Evolutionary conservation across 2,797 vertebrate genomes (phyloP).

Genomic region (Ataeniobius toweri): DNA sequence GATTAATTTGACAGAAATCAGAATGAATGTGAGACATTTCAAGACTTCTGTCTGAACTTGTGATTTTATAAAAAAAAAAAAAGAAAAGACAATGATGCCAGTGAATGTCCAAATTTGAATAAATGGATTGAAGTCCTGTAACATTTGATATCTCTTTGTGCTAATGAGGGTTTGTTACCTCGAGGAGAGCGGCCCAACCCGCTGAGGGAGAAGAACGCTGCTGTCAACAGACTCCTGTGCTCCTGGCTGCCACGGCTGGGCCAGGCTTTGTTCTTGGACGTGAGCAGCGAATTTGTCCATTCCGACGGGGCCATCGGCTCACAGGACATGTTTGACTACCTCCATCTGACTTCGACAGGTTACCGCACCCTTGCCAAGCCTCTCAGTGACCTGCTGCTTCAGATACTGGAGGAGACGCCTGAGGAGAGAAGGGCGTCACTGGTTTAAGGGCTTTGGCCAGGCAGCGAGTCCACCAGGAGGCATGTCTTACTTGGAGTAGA

Average conservation of each 20-base stretch:
- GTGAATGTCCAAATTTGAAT: not conserved
- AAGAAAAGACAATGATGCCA: no score
- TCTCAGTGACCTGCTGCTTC: slow-evolving; percentile 95
- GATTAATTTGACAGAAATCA: not conserved
- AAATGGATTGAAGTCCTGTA: not conserved
- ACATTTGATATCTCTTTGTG: not conserved
- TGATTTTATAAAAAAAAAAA: no score
- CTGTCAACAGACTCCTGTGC: slow-evolving; percentile 88
- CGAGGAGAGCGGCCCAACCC: slow-evolving; percentile 94
- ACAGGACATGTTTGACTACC: slow-evolving; percentile 98
- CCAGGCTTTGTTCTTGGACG: slow-evolving; percentile 89
- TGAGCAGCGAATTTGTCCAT: slow-evolving; percentile 88
- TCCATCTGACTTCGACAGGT: slow-evolving; percentile 91
- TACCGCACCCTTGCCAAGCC: slow-evolving; percentile 89
- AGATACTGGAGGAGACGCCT: slow-evolving; percentile 94
- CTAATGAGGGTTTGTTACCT: slow-evolving; percentile 88
- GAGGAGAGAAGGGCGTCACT: slow-evolving; percentile 91
- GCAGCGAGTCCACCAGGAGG: slow-evolving; percentile 41
- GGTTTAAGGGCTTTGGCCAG: slow-evolving; percentile 78
- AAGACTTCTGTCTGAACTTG: no score
- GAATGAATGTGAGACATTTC: not conserved
- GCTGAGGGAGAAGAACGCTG: slow-evolving; percentile 91
- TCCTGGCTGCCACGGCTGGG: slow-evolving; percentile 85
- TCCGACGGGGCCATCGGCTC: slow-evolving; percentile 91
- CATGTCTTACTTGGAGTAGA: slow-evolving; percentile 52